phyloP scores from a whole-genome alignment of 2,888 invertebrate species.

The Reticulitermes lucifugus region DNA sequence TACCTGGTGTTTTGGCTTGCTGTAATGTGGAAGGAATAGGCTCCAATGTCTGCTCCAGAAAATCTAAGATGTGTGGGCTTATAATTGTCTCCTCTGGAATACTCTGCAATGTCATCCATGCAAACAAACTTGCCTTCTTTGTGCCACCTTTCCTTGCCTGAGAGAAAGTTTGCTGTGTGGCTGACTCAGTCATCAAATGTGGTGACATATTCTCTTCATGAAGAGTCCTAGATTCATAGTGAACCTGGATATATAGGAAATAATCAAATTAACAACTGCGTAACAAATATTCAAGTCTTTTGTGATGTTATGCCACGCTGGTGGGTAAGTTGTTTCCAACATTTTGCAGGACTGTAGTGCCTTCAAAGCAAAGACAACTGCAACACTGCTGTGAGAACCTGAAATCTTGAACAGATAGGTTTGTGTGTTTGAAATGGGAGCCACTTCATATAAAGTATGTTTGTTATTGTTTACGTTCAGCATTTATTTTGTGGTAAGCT shows the following conservation, averaged over 20 bases:
- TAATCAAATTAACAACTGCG: no score
- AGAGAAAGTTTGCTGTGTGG: conserved; percentile 3
- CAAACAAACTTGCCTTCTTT: conserved; percentile 91
- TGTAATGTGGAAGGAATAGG: conserved; percentile 80
- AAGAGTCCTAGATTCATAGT: conserved; percentile 83
- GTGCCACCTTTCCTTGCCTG: conserved; percentile 70
- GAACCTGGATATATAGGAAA: conserved; percentile 67
- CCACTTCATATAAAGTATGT: no score
- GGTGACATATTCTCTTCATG: conserved; percentile 71
- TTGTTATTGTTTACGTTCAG: no score
- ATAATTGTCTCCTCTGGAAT: conserved; percentile 98
- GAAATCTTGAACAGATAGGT: no score
- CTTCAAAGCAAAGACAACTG: no score
- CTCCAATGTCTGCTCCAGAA: conserved; percentile 96
- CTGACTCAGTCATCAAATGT: conserved; percentile 61
- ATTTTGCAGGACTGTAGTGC: no score
- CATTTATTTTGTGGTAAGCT: no score
- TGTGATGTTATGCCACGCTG: no score
- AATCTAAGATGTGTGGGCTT: conserved; percentile 96
- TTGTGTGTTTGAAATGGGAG: no score
- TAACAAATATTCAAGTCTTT: no score
- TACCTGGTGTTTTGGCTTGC: conserved; percentile 44
- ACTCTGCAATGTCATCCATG: conserved; percentile 96
- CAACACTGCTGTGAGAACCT: no score
- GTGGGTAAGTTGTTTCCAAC: no score